Base-by-base conservation (phyloP, 2,113 vertebrate species). In the Gnathonemus longibarbis region DNA sequence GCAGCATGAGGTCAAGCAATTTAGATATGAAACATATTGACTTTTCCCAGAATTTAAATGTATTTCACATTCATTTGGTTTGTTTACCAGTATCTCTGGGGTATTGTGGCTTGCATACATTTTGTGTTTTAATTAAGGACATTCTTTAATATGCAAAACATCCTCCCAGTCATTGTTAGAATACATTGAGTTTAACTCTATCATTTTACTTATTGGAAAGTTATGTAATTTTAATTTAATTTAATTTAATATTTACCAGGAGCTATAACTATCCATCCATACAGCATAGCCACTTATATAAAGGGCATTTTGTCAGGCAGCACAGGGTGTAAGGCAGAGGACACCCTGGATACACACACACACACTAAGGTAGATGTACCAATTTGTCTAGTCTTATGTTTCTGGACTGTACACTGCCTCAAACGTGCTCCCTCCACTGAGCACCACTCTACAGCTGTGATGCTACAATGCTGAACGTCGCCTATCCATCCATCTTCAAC, bases 11-110 rank as follows among this genome's bases (percentile, higher is more conserved):
- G 74, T 50, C 62, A 70, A 50, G 88, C 66, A 77, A 66, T 77
- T 80, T 46, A 77, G 88, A 52, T 77, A 46, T 89, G 49, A 35
- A 70, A 89, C 88, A 77, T 35, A 50, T 27, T 74, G 66, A 17
- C 66, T 50, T 77, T 89, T 89, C 48, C 48, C 1, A n/a, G 66
- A 35, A 50, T 89, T 48, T 89, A 89, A 52, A 31, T 89, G 46
- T 50, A 48, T 89, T 77, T 89, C 46, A 50, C 70, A 89, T 77
- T 89, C 27, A 27, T 89, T 89, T 35, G 9, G 24, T 50, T 50
- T 89, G 62, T 48, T 74, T 88, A 77, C 31, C 70, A 50, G 58
- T 27, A 70, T 89, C 88, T 52, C 88, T 35, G 45, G 88, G 58
- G 88, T 89, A 49, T 50, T 80, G 62, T 50, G n/a, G 15, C 27